phyloP scores from a whole-genome alignment of 1,140 invertebrate species.

The Tribolium madens region DNA sequence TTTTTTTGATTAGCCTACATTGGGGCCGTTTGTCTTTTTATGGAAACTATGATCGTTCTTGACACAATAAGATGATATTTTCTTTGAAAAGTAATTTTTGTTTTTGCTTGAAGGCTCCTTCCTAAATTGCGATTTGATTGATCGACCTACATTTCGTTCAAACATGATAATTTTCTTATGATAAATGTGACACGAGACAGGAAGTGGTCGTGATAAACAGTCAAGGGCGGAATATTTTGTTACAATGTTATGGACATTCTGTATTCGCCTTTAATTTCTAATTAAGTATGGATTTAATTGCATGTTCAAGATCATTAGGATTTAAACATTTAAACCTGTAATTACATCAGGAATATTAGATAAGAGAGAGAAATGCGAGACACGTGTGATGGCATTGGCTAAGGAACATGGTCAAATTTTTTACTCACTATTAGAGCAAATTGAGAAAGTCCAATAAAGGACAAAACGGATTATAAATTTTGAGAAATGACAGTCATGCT shows the following conservation, averaged over 20 bases:
- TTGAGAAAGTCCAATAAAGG: neutral
- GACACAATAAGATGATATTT: neutral
- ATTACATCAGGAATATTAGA: neutral
- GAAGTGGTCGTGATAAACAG: constrained; percentile 13
- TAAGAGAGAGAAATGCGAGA: neutral
- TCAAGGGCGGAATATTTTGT: constrained; percentile 10
- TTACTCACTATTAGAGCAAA: neutral
- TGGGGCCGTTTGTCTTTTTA: neutral
- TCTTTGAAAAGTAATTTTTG: neutral
- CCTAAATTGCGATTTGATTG: neutral
- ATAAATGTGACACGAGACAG: neutral
- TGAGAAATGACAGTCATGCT: neutral
- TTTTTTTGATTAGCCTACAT: neutral
- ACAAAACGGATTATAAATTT: neutral
- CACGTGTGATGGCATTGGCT: neutral
- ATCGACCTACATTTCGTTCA: neutral
- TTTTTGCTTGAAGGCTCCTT: neutral
- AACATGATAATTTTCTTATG: neutral
- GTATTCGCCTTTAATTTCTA: neutral
- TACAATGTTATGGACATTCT: constrained; percentile 26
- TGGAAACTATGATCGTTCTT: neutral
- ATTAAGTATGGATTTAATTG: neutral
- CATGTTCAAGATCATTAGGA: neutral
- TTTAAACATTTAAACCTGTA: neutral
- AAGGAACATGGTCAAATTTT: neutral